Evolutionary conservation across 2,888 invertebrate species (phyloP).

Genomic region (Drosophila subquinaria): DNA sequence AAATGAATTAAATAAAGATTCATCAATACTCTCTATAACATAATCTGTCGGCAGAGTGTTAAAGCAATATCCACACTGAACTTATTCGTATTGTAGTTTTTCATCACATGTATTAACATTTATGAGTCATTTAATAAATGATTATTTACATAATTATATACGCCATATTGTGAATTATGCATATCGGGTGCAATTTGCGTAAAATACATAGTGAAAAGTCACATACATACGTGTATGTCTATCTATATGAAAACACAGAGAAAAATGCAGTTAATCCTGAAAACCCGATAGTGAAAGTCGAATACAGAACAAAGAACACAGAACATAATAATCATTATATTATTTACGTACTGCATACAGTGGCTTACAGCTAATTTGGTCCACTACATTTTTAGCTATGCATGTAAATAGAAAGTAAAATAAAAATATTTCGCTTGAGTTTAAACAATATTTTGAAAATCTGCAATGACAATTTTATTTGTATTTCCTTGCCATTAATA

Average conservation of each 20-base stretch:
- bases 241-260: conserved; percentile 14
- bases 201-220: not conserved
- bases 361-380: no score
- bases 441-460: no score
- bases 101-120: conserved; percentile 65
- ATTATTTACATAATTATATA: conserved; percentile 38
- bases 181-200: conserved; percentile 5
- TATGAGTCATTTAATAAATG: conserved; percentile 78
- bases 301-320: conserved; percentile 35
- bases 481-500: no score
- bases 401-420: no score
- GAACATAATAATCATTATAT: conserved; percentile 29
- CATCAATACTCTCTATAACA: not conserved
- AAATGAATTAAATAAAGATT: not conserved
- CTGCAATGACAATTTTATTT: no score
- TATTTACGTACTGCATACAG: conserved; percentile 28
- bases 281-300: conserved; percentile 72
- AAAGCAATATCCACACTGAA: conserved; percentile 2
- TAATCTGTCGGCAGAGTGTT: not conserved
- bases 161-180: not conserved
- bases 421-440: no score
- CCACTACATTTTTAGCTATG: no score
- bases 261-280: conserved; percentile 72
- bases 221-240: not conserved
- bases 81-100: conserved; percentile 1